Evolutionary conservation across 2,113 vertebrate species (phyloP), one percentile per base, ranked within the genome.

Genomic region (Mustela lutreola): DNA sequence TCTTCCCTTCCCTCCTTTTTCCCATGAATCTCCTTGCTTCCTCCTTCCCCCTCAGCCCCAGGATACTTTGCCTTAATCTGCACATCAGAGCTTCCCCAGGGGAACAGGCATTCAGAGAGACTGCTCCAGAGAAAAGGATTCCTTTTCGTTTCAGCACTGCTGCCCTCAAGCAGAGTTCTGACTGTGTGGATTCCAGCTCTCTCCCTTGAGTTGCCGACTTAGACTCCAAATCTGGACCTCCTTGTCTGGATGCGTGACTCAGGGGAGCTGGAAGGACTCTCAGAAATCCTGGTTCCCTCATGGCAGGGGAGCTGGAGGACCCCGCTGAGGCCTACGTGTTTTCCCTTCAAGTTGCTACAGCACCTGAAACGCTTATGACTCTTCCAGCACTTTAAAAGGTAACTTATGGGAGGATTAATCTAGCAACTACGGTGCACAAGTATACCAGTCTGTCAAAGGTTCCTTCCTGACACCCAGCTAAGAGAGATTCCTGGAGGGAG

Each of bases 161-260:
- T 78, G 63, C 71, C 60, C 78, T 95, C 33, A 39, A 63, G 91
- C 93, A 65, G 96, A 76, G 80, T 78, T 85, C 97, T 56, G 58
- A 78, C n/a, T 33, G 21, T 28, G 63, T 63, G 12, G 5, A 31
- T 45, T 89, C 36, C 18, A 56, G 71, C 3, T 28, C 36, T 80
- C 48, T 22, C 26, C 56, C 84, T 87, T 63, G 31, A 15, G 36
- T 22, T 88, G 67, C 28, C 65, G 28, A 19, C n/a, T 63, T 1
- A 24, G 36, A 78, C 70, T 85, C 26, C 7, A 53, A 58, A 82
- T 67, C 48, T 65, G 33, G 67, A 70, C 80, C 65, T 73, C 31
- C 11, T 53, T 16, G 7, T 36, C 19, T 31, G 19, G 14, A 21
- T 42, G 4, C 26, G 4, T 4, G n/a, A 33, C 79, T 79, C 62